These are phyloP conservation scores for Styela clava DNA, from an alignment of 23 tunicate genomes.

Conservation along the genomic window DNA sequence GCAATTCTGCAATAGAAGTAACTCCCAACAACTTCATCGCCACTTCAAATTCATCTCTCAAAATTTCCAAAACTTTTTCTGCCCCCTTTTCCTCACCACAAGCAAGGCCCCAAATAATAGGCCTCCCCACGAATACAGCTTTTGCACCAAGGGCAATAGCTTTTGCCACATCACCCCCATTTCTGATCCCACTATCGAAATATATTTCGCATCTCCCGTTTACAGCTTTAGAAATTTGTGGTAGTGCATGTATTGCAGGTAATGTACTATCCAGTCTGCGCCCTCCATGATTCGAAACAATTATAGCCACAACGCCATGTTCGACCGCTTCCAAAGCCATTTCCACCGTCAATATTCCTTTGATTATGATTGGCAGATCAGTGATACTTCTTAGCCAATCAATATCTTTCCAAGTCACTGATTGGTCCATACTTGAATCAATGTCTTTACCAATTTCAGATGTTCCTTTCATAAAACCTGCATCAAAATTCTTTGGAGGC, in stretches of 20 bases:
- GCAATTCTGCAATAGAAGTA: constrained; percentile 14
- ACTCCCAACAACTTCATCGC: constrained; percentile 69
- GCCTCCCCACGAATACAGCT: constrained; percentile 67
- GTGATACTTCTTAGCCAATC: constrained; percentile 76
- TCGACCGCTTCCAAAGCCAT: constrained; percentile 54
- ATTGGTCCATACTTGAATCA: constrained; percentile 29
- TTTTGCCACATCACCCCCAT: constrained; percentile 59
- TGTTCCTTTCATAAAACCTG: background rate
- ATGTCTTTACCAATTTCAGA: constrained; percentile 59
- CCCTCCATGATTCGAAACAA: constrained; percentile 76
- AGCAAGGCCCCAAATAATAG: constrained; percentile 55
- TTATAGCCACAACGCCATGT: constrained; percentile 44
- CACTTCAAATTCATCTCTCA: constrained; percentile 44
- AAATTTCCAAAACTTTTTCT: constrained; percentile 41
- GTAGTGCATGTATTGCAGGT: constrained; percentile 59
- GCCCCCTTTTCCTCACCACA: constrained; percentile 61
- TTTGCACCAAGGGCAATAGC: constrained; percentile 66
- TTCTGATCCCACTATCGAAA: constrained; percentile 62
- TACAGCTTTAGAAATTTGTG: constrained; percentile 53
- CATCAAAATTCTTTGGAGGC: constrained; percentile 6
- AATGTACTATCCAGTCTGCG: constrained; percentile 49
- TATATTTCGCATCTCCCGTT: constrained; percentile 54
- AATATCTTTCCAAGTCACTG: constrained; percentile 70
- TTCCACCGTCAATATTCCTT: constrained; percentile 66
- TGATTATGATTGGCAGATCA: constrained; percentile 55